Evolutionary conservation across 2,113 vertebrate genomes (phyloP), one percentile per base, ranked within the genome.

Genomic region (Nycticebus coucang): DNA sequence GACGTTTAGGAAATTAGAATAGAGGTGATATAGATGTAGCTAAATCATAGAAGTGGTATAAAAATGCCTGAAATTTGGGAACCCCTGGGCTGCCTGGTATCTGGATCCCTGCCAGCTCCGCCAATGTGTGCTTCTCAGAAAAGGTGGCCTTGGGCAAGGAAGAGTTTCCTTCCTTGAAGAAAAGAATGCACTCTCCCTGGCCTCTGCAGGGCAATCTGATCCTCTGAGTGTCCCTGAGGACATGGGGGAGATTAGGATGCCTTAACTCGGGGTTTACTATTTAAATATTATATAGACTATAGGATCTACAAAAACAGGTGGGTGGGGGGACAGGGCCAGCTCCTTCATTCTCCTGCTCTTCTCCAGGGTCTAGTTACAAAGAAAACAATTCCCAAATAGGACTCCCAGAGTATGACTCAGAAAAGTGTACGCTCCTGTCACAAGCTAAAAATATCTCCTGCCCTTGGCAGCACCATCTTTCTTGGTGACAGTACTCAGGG

Each of bases 401-500:
- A 78, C 59, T 89, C 78, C 91, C 74, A 89, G 86, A 84, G 80
- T 80, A 95, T 98, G 98, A 98, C 92, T 97, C 97, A 96, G 92
- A 95, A 83, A 93, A 95, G 96, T 26, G 81, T 77, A 57, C 26
- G 2, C 80, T 69, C 60, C 22, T 75, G 95, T 96, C 97, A 98
- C 68, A 22, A 35, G 62, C 94, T 98, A 98, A 98, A 98, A 98
- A 98, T 98, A 98, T 41, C 55, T 86, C 79, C 81, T 86, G 84
- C 57, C 72, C 50, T 96, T 97, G 83, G 82, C 93, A 80, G 17
- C 37, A 50, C 86, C 37, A 14, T 55, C 22, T 13, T 89, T 62
- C 92, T 93, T 80, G 71, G 78, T 33, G 89, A 77, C 26, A 30
- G 86, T n/a, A 59, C 41, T 21, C 22, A 24, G 41, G 87, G 59